Evolutionary conservation across 2,113 vertebrate genomes (phyloP), one percentile per base, ranked within the genome.

Genomic region (Oryzias woworae): DNA sequence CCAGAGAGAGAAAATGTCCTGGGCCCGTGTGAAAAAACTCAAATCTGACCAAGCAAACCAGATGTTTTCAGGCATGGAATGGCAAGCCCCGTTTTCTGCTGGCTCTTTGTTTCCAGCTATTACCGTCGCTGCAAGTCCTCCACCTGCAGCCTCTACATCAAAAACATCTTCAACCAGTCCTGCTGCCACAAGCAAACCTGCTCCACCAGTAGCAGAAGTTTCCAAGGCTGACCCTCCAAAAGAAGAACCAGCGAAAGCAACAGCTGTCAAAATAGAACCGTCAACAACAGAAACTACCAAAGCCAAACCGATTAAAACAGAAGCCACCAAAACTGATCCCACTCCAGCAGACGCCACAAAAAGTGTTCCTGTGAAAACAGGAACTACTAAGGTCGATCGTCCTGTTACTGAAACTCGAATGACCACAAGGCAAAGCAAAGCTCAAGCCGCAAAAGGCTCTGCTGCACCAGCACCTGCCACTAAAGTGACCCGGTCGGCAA

Each of bases 21-120:
- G 97, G 97, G 96, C 95, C 24, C 96, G 95, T 81, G 95, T 99
- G 53, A 98, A 97, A 83, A 91, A 92, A 66, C 82, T 93, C 0
- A 93, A 93, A 70, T 88, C 89, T 1, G 92, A 92, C 58, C 89
- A 92, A 69, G 87, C 86, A 15, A 90, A 83, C 81, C 91, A 90
- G 71, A 87, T 85, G 64, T 81, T 86, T 45, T 80, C 77, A 5
- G 82, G 85, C 16, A 81, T 80, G 0, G 83, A 78, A 3, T 86
- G 77, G 76, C 79, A 84, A 43, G 52, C 28, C 5, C 81, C 63
- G 3, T 56, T 76, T 42, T 57, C 69, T 57, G 13, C n/a, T 12
- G 54, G 67, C 16, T 69, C 68, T 57, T 58, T 76, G 2, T 63
- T 81, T 47, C 49, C 69, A 53, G 7, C 58, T 18, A 58, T 47